These are phyloP conservation scores for Lumbricus terrestris DNA, from an alignment of 2,888 invertebrate genomes.

Conservation along the genomic window DNA sequence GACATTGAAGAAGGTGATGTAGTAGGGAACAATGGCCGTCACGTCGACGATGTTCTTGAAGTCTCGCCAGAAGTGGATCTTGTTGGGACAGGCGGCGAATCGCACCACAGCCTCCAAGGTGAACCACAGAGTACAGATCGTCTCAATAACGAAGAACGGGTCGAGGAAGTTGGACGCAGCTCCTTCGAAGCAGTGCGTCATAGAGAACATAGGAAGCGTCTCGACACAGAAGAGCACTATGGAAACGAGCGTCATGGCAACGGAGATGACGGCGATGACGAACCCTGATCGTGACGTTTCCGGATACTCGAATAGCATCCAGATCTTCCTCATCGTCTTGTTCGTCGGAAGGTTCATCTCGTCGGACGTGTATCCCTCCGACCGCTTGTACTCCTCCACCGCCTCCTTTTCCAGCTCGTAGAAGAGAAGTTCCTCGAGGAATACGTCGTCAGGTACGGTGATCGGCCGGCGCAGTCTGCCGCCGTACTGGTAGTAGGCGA, in stretches of 20 bases:
- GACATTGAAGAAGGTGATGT: constrained; percentile 55
- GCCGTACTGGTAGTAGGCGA: constrained; percentile 58
- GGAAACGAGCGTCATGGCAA: constrained; percentile 54
- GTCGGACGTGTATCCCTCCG: constrained; percentile 51
- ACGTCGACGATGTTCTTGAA: constrained; percentile 62
- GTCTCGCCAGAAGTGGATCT: constrained; percentile 59
- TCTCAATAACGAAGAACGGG: constrained; percentile 58
- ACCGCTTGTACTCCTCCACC: constrained; percentile 53
- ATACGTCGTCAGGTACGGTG: constrained; percentile 57
- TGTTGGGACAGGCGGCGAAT: constrained; percentile 60
- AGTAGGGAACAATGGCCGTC: constrained; percentile 62
- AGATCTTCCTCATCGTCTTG: constrained; percentile 50
- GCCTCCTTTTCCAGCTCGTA: constrained; percentile 56
- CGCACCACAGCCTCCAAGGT: constrained; percentile 60
- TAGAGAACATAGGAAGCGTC: constrained; percentile 50
- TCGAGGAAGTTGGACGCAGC: constrained; percentile 43
- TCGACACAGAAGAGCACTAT: constrained; percentile 58
- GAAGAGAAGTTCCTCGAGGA: constrained; percentile 55
- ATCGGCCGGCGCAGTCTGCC: constrained; percentile 54
- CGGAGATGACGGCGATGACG: constrained; percentile 55
- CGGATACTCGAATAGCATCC: constrained; percentile 59
- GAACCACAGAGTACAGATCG: constrained; percentile 62
- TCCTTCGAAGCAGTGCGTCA: constrained; percentile 49
- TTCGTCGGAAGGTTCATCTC: constrained; percentile 51
- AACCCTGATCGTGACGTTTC: constrained; percentile 56